Base-by-base conservation (phyloP, 1,140 invertebrate species). In the Drosophila ohnishii region DNA sequence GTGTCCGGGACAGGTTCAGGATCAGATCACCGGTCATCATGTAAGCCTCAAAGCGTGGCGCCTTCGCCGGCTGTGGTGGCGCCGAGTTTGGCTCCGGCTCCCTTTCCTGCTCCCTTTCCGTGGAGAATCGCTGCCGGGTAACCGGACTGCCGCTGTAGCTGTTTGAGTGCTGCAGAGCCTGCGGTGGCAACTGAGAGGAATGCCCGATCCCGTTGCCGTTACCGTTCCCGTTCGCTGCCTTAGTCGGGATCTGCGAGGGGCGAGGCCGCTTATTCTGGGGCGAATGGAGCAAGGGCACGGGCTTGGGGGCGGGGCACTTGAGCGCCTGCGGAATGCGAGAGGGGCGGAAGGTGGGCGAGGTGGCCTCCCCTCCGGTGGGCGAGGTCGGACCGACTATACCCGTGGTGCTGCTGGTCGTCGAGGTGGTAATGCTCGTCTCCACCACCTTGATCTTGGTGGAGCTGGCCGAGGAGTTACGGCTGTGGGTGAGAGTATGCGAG, bases 1-100 rank as follows among this genome's bases (percentile, higher is more conserved):
- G 94, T 19, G 95, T 96, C 60, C 96, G 93, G 28, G 97, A 97
- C 56, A 98, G 93, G 92, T 98, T 98, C 56, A 99, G 93, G 92
- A 98, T 98, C 71, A 98, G 93, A 90, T 98, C 97, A 10, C 97
- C 97, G n/a, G 97, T 98, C 97, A 99, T 98, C 94, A 98, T 97
- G 93, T 97, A 98, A 22, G 97, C 96, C 92, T 98, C 97, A 92
- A 96, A 98, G 81, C 94, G 93, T 48, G 91, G 93, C 48, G 91
- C 90, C 60, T 92, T 91, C 90, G 87, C 93, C 86, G 71, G 92
- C 75, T 71, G 92, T 72, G 71, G 93, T 71, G 80, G 87, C 55
- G 75, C 88, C 51, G 88, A 91, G 44, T 90, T 88, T 0, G 90
- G 90, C 58, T 91, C 90, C 14, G 63, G 63, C n/a, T 90, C 87